A percentile compares a stretch with the other conserved stretches of the same genome.
These are phyloP conservation scores for Pangasius macronema DNA, from an alignment of 2,797 vertebrate genomes.

Conservation along the genomic window DNA sequence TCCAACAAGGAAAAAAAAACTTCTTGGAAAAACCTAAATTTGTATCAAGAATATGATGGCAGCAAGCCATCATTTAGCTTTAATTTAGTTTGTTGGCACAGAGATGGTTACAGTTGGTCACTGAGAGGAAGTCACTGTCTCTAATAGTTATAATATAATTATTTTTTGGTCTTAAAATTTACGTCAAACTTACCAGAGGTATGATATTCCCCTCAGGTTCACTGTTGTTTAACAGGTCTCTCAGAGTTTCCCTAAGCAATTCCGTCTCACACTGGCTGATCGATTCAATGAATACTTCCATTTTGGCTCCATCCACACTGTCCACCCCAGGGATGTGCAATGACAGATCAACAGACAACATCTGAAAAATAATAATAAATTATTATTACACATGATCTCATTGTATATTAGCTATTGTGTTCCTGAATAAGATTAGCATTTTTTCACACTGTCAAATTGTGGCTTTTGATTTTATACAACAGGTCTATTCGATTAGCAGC, in stretches of 20 bases:
- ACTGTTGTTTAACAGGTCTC: conserved; percentile 63
- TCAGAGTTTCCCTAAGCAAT: conserved; percentile 74
- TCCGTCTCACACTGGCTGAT: conserved; percentile 74
- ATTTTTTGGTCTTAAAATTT: too few species aligned
- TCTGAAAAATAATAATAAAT: background rate
- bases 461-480: background rate
- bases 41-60: background rate
- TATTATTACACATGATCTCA: background rate
- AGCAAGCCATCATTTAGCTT: background rate
- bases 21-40: background rate
- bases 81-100: too few species aligned
- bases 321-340: conserved; percentile 66
- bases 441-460: background rate
- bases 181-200: conserved; percentile 25
- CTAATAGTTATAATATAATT: background rate
- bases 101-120: background rate
- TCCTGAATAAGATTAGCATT: background rate
- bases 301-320: conserved; percentile 61
- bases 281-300: conserved; percentile 46
- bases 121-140: too few species aligned
- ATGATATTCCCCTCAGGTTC: conserved; percentile 2
- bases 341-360: conserved; percentile 67
- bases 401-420: background rate
- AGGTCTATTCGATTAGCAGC: background rate
- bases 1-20: background rate